These are phyloP conservation scores for Aleiodes testaceus DNA, from an alignment of 2,888 invertebrate species.

Conservation along the genomic window DNA sequence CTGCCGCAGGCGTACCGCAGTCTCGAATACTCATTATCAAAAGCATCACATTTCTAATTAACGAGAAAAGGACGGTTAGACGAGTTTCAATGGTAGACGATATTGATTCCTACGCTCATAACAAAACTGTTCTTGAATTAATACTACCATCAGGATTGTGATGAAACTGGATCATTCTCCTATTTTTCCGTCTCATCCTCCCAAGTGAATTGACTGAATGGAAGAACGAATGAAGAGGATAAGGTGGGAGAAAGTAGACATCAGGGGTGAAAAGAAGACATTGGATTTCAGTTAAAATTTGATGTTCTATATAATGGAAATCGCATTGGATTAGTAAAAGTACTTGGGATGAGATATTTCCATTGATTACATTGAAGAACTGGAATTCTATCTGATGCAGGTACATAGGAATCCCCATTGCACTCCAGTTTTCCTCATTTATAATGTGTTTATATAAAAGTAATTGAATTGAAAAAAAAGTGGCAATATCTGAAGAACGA, in stretches of 20 bases:
- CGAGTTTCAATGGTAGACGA: slow-evolving; percentile 2
- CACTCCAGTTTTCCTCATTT: too few species aligned
- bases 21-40: slow-evolving; percentile 66
- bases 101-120: slow-evolving; percentile 18
- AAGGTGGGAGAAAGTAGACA: not conserved
- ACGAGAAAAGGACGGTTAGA: slow-evolving; percentile 53
- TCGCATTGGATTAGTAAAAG: too few species aligned
- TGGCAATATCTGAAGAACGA: too few species aligned
- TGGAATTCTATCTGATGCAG: too few species aligned
- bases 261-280: not conserved
- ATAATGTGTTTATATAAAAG: slow-evolving; percentile 10
- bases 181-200: too few species aligned
- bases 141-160: too few species aligned
- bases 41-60: slow-evolving; percentile 68
- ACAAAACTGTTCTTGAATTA: slow-evolving; percentile 3
- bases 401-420: too few species aligned
- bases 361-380: slow-evolving; percentile 2
- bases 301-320: slow-evolving; percentile 1
- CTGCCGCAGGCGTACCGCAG: slow-evolving; percentile 57
- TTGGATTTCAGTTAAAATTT: too few species aligned
- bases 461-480: not conserved
- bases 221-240: not conserved
- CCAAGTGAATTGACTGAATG: too few species aligned
- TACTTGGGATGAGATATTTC: not conserved
- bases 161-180: slow-evolving; percentile 3